Base-by-base conservation (phyloP, 2,797 vertebrate species). In the Trachurus trachurus region DNA sequence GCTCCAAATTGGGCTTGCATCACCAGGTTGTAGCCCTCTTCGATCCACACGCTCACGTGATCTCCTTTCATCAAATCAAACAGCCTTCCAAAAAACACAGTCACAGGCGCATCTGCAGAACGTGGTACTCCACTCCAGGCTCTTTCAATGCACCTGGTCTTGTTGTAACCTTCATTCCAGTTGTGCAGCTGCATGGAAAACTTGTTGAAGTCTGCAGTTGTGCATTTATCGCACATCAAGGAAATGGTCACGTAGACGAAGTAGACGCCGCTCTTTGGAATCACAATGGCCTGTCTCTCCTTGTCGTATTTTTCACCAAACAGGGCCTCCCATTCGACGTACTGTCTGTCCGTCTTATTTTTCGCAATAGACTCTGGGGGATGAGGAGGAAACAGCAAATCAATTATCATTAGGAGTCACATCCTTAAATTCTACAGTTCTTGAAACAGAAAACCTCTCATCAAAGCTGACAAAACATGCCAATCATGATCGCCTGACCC, bases 131-230 rank as follows among this genome's bases (percentile, higher is more conserved):
- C 9, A 1, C 83, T 72, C 17, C 0, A 0, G 66, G 19, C 21
- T 0, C n/a, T 0, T 1, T 1, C 3, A 10, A 45, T 0, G 0
- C 0, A 0, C 0, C 0, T 0, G 1, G 0, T 22, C 2, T 1
- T 0, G 1, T 1, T 0, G 9, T 85, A 85, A 0, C 3, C 4
- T 13, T 59, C 0, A 1, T 2, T 80, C 66, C 54, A 64, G 0
- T 0, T 17, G 7, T 19, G 2, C 58, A 89, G 47, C 56, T 2
- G 11, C 5, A 61, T 0, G 0, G 0, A 0, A 7, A 81, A 59
- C 0, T 0, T 9, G 3, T 2, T 22, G 42, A 53, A 65, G 2
- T 0, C 1, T 5, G 0, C 0, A 1, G 0, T 0, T 3, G 2
- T 1, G 9, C 2, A 4, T 11, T 13, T 5, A 4, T 1, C 0